These are phyloP conservation scores for Drosophila leonis DNA, from an alignment of 2,888 invertebrate genomes.

Conservation along the genomic window DNA sequence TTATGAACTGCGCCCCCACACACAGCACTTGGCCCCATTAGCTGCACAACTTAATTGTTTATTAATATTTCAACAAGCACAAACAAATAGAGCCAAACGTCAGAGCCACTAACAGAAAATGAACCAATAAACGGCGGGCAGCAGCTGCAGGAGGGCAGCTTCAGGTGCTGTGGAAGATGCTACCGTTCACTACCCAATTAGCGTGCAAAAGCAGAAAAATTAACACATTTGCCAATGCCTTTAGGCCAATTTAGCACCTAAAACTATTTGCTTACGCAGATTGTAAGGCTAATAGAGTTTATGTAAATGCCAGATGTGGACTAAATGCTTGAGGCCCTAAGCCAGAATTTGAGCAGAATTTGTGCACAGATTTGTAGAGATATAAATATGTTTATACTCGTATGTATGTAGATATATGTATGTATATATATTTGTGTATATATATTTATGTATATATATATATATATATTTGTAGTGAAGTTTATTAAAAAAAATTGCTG, in stretches of 20 bases:
- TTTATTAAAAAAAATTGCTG: neutral
- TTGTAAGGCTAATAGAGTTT: neutral
- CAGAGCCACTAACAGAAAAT: slow-evolving; percentile 5
- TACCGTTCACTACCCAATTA: slow-evolving; percentile 31
- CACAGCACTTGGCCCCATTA: slow-evolving; percentile 39
- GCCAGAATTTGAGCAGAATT: neutral
- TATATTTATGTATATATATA: too few species aligned
- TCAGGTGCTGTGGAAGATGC: slow-evolving; percentile 4
- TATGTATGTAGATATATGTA: neutral
- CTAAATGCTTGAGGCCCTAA: neutral
- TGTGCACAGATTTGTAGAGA: neutral
- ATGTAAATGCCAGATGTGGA: neutral
- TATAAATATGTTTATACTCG: neutral
- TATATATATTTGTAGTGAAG: too few species aligned
- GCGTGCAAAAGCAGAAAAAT: slow-evolving; percentile 15
- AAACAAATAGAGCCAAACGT: slow-evolving; percentile 31
- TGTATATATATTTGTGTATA: too few species aligned
- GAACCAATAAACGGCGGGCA: neutral
- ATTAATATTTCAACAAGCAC: slow-evolving; percentile 44
- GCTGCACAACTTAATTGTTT: slow-evolving; percentile 57
- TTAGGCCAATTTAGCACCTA: slow-evolving; percentile 46
- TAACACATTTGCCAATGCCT: slow-evolving; percentile 35
- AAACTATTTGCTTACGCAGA: slow-evolving; percentile 9
- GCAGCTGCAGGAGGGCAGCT: neutral
- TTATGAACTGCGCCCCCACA: slow-evolving; percentile 49